phyloP scores from a whole-genome alignment of 2,113 vertebrate species.

The Leptosomus discolor region DNA sequence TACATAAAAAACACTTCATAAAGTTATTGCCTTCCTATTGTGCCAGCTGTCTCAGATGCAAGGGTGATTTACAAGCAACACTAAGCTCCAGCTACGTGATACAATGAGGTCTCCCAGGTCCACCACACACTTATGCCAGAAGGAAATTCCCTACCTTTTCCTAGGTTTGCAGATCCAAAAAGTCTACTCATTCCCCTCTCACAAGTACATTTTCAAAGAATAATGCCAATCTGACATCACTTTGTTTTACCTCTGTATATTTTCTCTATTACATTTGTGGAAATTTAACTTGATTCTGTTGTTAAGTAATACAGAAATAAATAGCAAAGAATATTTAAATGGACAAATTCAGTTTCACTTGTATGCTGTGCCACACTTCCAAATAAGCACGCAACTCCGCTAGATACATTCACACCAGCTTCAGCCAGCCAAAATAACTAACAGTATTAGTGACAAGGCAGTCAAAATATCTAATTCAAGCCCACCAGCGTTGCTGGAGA shows the following conservation, averaged over 20 bases:
- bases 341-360: neutral
- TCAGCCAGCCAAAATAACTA: neutral
- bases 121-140: neutral
- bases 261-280: neutral
- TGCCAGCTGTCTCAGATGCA: neutral
- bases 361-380: neutral
- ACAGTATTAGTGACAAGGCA: neutral
- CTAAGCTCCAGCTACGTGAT: neutral
- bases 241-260: neutral
- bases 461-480: neutral
- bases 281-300: neutral
- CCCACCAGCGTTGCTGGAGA: neutral
- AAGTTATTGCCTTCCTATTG: neutral
- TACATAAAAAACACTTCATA: neutral
- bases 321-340: neutral
- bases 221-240: neutral
- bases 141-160: neutral
- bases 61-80: neutral
- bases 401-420: neutral
- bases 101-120: neutral
- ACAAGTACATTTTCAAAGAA: neutral
- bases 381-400: rapidly evolving
- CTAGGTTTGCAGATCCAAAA: neutral
- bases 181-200: neutral
- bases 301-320: neutral